Evolutionary conservation across 2,113 vertebrate species (phyloP).

Genomic region (Heterochromis multidens): DNA sequence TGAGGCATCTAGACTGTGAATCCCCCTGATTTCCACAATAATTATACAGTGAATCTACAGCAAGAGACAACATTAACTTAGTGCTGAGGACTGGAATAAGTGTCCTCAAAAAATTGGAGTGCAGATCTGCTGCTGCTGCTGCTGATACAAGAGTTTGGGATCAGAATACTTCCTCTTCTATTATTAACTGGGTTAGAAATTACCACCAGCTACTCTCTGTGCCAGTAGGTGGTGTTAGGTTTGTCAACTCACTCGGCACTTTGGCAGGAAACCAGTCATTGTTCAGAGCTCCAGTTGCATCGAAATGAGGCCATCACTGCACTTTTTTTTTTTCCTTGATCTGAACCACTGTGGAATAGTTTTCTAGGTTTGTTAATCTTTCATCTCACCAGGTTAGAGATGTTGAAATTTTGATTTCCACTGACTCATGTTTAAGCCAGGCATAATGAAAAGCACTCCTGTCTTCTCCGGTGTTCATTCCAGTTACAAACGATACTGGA

Average conservation of each 20-base stretch:
- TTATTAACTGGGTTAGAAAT: slow-evolving; percentile 31
- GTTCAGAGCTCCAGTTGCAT: slow-evolving; percentile 14
- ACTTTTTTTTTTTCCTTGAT: neutral
- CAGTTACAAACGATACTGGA: neutral
- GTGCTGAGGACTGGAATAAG: neutral
- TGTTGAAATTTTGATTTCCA: neutral
- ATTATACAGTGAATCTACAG: neutral
- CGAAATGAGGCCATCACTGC: slow-evolving; percentile 12
- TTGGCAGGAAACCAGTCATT: slow-evolving; percentile 33
- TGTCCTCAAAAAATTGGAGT: neutral
- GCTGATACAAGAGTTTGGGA: slow-evolving; percentile 7
- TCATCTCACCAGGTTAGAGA: neutral
- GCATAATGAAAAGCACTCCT: neutral
- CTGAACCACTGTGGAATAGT: neutral
- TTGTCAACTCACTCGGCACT: slow-evolving; percentile 4
- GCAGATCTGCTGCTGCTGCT: slow-evolving; percentile 18
- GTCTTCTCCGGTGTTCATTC: neutral
- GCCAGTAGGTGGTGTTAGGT: slow-evolving; percentile 19
- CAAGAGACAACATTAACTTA: neutral
- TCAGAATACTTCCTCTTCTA: slow-evolving; percentile 21
- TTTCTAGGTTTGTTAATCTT: neutral
- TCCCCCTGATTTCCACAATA: neutral
- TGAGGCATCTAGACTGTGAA: neutral
- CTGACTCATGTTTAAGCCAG: neutral
- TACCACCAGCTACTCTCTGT: slow-evolving; percentile 19